phyloP scores from a whole-genome alignment of 2,888 invertebrate genomes.

The Diaphora mendica region DNA sequence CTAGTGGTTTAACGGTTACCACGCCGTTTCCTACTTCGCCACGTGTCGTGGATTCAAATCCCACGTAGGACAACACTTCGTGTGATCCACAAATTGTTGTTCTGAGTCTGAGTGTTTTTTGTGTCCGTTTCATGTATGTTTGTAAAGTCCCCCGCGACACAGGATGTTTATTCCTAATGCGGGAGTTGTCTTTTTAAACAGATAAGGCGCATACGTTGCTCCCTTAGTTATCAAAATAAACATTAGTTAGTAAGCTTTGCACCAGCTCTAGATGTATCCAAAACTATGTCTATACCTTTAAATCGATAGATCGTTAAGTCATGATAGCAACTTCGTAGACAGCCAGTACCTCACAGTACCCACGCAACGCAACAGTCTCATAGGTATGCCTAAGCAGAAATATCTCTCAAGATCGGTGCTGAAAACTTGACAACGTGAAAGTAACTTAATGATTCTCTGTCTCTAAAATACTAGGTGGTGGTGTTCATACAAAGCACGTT shows the following conservation, averaged over 20 bases:
- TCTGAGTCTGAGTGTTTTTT: too few relatives aligned
- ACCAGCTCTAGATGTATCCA: not conserved
- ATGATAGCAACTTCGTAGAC: conserved; percentile 51
- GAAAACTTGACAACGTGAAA: conserved; percentile 69
- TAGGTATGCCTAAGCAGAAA: conserved; percentile 58
- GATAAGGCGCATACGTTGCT: not conserved
- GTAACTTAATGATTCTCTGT: conserved; percentile 58
- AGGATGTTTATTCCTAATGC: too few relatives aligned
- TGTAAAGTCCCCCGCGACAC: too few relatives aligned
- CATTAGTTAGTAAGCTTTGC: not conserved
- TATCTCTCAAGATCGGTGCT: conserved; percentile 62
- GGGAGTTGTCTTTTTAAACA: too few relatives aligned
- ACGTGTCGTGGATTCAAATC: too few relatives aligned
- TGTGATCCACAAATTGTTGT: too few relatives aligned
- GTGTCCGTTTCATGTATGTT: too few relatives aligned
- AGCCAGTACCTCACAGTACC: conserved; percentile 57
- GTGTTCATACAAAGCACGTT: conserved; percentile 66
- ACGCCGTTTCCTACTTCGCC: too few relatives aligned
- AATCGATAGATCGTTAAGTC: conserved; percentile 52
- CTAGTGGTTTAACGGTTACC: too few relatives aligned
- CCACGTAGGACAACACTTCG: too few relatives aligned
- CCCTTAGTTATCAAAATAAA: not conserved
- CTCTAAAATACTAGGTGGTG: conserved; percentile 53
- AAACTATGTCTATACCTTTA: conserved; percentile 36
- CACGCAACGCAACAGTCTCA: conserved; percentile 62